phyloP scores from a whole-genome alignment of 2,888 invertebrate species.

The Troglohyphantes excavatus region DNA sequence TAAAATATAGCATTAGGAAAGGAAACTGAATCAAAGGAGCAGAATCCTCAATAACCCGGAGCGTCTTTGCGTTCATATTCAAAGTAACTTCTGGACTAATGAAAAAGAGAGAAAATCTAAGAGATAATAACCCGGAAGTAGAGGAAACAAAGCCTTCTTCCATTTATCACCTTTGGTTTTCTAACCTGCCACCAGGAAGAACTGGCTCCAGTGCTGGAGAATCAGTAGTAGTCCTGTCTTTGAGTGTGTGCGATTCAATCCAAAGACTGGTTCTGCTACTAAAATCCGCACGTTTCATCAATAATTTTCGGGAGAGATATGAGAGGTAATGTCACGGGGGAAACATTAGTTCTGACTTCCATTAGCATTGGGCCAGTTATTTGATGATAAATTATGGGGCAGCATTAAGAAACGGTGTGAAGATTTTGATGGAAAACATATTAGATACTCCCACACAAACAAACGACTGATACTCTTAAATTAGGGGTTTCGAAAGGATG shows the following conservation, averaged over 20 bases:
- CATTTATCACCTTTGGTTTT: slow-evolving; percentile 74
- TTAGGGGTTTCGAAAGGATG: too few species aligned
- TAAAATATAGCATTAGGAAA: background rate
- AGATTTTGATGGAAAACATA: background rate
- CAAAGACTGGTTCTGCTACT: slow-evolving; percentile 40
- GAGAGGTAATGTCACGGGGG: background rate
- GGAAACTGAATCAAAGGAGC: slow-evolving; percentile 3
- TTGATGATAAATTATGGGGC: background rate
- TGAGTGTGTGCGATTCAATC: background rate
- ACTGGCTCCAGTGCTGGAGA: background rate
- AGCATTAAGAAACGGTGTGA: background rate
- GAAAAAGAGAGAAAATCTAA: slow-evolving; percentile 18
- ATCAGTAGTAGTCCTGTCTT: background rate
- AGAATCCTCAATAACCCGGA: slow-evolving; percentile 23
- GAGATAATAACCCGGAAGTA: slow-evolving; percentile 74
- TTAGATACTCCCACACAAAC: too few species aligned
- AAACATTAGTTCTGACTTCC: slow-evolving; percentile 14
- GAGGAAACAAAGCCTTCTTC: slow-evolving; percentile 55
- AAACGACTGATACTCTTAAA: too few species aligned
- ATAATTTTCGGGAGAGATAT: slow-evolving; percentile 24
- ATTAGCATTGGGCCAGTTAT: background rate
- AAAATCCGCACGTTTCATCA: slow-evolving; percentile 41
- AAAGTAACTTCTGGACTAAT: slow-evolving; percentile 34
- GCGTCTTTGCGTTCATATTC: slow-evolving; percentile 48
- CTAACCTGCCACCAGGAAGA: slow-evolving; percentile 60